Evolutionary conservation across 1,140 invertebrate species (phyloP), one percentile per base, ranked within the genome.

Genomic region (Thaumetopoea pityocampa): DNA sequence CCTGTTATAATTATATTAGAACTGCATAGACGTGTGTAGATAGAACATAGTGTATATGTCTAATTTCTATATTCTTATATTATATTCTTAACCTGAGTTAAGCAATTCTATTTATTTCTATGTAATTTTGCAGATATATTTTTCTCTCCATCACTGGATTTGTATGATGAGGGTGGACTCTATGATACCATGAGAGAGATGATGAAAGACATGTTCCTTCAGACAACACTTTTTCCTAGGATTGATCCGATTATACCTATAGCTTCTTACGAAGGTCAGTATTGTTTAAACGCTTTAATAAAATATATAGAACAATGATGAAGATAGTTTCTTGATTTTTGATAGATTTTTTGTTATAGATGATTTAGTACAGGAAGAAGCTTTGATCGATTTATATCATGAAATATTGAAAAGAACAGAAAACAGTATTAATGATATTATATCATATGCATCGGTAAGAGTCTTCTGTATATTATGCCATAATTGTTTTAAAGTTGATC

Each of bases 161-260:
- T 73, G 10, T 61, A 77, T 1, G 79, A 78, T 7, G 40, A 57
- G n/a, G 68, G 49, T 41, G 77, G 81, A 0, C 42, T 86, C 1
- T 73, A 82, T 35, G 66, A 70, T 22, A 76, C 76, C 2, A 28
- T 86, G 9, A 54, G 42, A 15, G 67, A 79, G 53, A 85, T 86
- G 85, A 82, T 86, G 65, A 77, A 85, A 38, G 82, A 86, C 28
- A 84, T 84, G 64, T 80, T 84, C 32, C 37, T 81, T 9, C 81
- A 85, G 53, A 78, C 77, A 0, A 77, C 79, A 9, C 44, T 83
- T 5, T 86, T 85, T 23, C 67, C 70, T 3, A 66, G 82, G 22
- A 80, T 86, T 23, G 80, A 83, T 38, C 67, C 72, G 4, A 53
- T 78, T 2, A 52, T 83, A 0, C 67, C 70, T 1, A 67, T 83